Evolutionary conservation across 2,888 invertebrate species (phyloP).

Genomic region (Andricus curvator): DNA sequence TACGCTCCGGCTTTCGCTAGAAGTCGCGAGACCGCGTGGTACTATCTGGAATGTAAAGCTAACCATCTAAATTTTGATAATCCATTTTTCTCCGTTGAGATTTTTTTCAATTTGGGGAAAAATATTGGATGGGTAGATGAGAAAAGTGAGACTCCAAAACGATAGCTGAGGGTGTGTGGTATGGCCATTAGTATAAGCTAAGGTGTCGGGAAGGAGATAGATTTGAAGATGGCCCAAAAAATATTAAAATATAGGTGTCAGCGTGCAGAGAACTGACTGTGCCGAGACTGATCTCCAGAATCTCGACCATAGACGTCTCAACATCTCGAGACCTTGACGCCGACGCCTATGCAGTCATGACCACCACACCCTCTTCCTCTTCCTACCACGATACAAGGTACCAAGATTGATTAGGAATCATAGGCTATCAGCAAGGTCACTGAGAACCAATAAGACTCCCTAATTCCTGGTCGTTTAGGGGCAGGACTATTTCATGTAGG

Average conservation of each 20-base stretch:
- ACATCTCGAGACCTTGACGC: constrained; percentile 63
- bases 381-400: constrained; percentile 73
- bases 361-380: constrained; percentile 72
- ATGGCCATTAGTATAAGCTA: constrained; percentile 55
- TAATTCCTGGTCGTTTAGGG: neutral
- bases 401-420: constrained; percentile 43
- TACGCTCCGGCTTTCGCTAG: too few relatives aligned
- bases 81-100: too few relatives aligned
- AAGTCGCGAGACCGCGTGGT: too few relatives aligned
- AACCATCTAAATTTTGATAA: too few relatives aligned
- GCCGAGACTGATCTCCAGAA: constrained; percentile 45
- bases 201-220: neutral
- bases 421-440: constrained; percentile 30
- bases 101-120: neutral
- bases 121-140: neutral
- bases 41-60: too few relatives aligned
- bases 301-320: constrained; percentile 62
- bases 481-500: neutral
- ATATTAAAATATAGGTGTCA: constrained; percentile 66
- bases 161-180: constrained; percentile 76
- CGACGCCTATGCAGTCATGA: constrained; percentile 63
- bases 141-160: constrained; percentile 25
- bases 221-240: neutral
- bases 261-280: constrained; percentile 64
- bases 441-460: neutral